Evolutionary conservation across 2,797 vertebrate species (phyloP), one percentile per base, ranked within the genome.

Genomic region (Esox lucius): DNA sequence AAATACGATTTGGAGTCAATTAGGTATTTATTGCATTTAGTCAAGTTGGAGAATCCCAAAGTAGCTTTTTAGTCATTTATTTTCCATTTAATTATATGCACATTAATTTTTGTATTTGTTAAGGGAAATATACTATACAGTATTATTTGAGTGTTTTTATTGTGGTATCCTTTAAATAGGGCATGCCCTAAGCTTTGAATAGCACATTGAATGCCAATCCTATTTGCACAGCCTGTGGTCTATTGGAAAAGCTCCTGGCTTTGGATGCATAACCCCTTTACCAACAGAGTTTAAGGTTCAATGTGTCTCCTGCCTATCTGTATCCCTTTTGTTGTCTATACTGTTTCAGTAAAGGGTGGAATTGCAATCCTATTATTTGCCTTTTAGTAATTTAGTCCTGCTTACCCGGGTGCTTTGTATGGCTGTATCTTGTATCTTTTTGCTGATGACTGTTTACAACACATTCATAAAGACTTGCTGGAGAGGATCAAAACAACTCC

Each of bases 1-100:
- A 72, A 59, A 12, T 48, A 12, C 56, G 62, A 49, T 72, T 74
- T 73, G 46, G 48, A 67, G 75, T 53, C 31, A 71, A 56, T 17
- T 59, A n/a, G 2, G 22, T 22, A 24, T 72, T n/a, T 35, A 39
- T 35, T 62, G 12, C 16, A 33, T 33, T 33, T 33, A 33, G 33
- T 33, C 33, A 33, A 67, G 65, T 67, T 16, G 67, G 65, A 67
- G 35, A 67, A 19, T 35, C 28, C 31, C 16, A 5, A 26, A 62
- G n/a, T 68, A 22, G n/a, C 39, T 68, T 31, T 31, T 12, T 39
- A 22, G 53, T 59, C 9, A 19, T 26, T n/a, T 33, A 26, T 33
- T 35, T 33, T 33, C 19, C 17, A 19, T 24, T 56, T 5, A 22
- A 19, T 56, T 1, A 68, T 17, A 11, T 33, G 35, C 16, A 8